Base-by-base conservation (phyloP, 1,140 invertebrate species). In the Dolichoris vasculosae region DNA sequence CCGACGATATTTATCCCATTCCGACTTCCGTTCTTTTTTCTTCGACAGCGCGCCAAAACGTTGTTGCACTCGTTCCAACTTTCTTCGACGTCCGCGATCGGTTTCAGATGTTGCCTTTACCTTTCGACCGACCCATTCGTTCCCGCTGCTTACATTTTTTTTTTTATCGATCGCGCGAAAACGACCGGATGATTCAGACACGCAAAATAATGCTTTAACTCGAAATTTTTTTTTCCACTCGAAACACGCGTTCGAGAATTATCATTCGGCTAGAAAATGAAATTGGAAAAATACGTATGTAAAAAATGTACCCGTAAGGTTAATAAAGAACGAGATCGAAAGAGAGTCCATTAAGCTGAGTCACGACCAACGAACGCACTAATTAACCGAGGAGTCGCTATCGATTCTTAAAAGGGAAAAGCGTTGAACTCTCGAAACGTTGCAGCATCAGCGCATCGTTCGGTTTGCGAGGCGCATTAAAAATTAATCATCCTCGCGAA, bases 321-420 rank as follows among this genome's bases (percentile, higher is more conserved):
- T 13, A 40, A 40, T 17, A 71, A 71, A 35, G 20, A 51, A 17
- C 48, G 48, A 51, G 48, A 9, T 9, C 48, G 48, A 13, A 7
- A 38, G 30, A 23, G 51, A 55, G 51, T 17, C 51, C n/a, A 51
- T 35, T 46, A 35, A 35, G n/a, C n/a, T 82, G 84, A 85, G 38
- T 85, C 84, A 85, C 40, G 69, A n/a, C 51, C n/a, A n/a, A 46
- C 55, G 11, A 64, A 76, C 77, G 71, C 79, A 51, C 79, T 76
- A 85, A 85, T 85, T 85, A 81, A 40, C 20, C 9, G 40, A 81
- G 81, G 67, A 80, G 83, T 38, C 48, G 59, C 67, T 30, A 81
- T 85, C 51, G 67, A 85, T 84, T 84, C 63, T 84, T 55, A 40
- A 69, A 71, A 46, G 63, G 83, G 46, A 76, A 32, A 59, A 83